phyloP scores from a whole-genome alignment of 2,113 vertebrate species.

The Cebidichthys violaceus region DNA sequence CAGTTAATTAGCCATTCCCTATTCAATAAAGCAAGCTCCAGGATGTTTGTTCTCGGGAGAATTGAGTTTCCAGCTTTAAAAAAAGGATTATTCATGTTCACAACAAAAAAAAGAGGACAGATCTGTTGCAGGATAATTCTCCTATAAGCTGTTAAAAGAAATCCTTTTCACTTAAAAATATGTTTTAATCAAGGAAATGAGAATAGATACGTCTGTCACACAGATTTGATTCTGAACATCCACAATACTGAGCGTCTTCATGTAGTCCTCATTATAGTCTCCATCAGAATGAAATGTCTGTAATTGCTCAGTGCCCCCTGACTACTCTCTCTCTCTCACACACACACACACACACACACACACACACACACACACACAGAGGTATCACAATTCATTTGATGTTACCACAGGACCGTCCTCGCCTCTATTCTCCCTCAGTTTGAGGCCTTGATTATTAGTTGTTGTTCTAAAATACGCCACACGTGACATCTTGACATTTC shows the following conservation, averaged over 20 bases:
- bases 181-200: constrained; percentile 15
- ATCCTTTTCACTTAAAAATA: background rate
- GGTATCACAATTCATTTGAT: constrained; percentile 4
- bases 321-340: background rate
- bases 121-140: background rate
- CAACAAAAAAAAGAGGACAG: constrained; percentile 9
- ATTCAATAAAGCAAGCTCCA: constrained; percentile 1
- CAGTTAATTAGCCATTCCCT: constrained; percentile 22
- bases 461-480: background rate
- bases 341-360: background rate
- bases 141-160: background rate
- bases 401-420: background rate
- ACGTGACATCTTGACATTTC: background rate
- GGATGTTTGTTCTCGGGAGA: constrained; percentile 8
- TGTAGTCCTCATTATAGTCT: constrained; percentile 3
- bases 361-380: background rate
- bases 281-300: constrained; percentile 25
- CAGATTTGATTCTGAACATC: constrained; percentile 10
- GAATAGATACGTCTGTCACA: constrained; percentile 1
- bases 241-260: background rate
- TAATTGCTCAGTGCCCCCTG: constrained; percentile 13
- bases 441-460: background rate
- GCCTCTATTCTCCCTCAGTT: background rate
- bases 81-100: constrained; percentile 3
- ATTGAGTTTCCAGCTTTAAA: constrained; percentile 10